Evolutionary conservation across 1,140 invertebrate genomes (phyloP), one percentile per base, ranked within the genome.

Genomic region (Leptoteleia sp.): DNA sequence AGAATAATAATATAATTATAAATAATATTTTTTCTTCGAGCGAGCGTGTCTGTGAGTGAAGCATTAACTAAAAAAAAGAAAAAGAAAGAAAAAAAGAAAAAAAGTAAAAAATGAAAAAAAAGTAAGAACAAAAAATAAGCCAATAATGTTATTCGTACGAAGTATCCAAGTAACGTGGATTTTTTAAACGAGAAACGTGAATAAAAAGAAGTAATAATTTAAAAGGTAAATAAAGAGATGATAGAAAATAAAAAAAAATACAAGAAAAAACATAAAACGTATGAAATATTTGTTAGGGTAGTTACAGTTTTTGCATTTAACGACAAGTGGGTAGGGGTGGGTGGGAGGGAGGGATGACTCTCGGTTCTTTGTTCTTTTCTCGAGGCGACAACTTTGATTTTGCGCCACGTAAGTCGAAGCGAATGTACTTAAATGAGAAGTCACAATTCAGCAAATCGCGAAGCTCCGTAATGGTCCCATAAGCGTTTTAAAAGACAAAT

Each of bases 61-160:
- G 47, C 62, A 67, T 68, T 43, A 45, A 77, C 62, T 84, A 54
- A 83, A n/a, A n/a, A n/a, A n/a, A n/a, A n/a, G n/a, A n/a, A n/a
- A n/a, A n/a, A n/a, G n/a, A n/a, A n/a, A n/a, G n/a, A n/a, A n/a
- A n/a, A n/a, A n/a, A n/a, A n/a, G n/a, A n/a, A n/a, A n/a, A n/a
- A n/a, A n/a, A n/a, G n/a, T n/a, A n/a, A n/a, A n/a, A n/a, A n/a
- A n/a, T n/a, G n/a, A n/a, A n/a, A n/a, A n/a, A n/a, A n/a, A n/a
- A n/a, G n/a, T n/a, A n/a, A n/a, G n/a, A n/a, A n/a, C n/a, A n/a
- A 82, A 83, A 54, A 38, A 65, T 85, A 85, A 86, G 84, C 79
- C 85, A 88, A 87, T 83, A 82, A 87, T 87, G 84, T 89, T 87
- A 83, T 70, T 85, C 84, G 82, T 88, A 86, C 83, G 84, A 87